These are phyloP conservation scores for Clavelina lepadiformis DNA, from an alignment of 23 tunicate species.

Conservation along the genomic window DNA sequence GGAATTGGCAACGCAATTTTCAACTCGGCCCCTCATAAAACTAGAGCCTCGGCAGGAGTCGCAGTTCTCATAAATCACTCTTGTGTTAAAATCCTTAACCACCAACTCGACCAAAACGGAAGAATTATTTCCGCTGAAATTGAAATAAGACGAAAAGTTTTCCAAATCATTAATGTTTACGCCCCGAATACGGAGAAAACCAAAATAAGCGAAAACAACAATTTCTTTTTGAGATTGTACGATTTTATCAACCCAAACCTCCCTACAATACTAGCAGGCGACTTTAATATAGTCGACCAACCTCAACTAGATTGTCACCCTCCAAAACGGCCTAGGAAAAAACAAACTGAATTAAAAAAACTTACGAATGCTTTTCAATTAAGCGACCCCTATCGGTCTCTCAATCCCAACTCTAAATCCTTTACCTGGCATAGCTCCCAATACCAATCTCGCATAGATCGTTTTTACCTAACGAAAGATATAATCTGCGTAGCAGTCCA, in stretches of 20 bases:
- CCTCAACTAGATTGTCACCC: conserved; percentile 1
- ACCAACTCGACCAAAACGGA: background rate
- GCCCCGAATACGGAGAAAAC: background rate
- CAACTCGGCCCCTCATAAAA: background rate
- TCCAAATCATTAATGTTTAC: conserved; percentile 3
- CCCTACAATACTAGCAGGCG: background rate
- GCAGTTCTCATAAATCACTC: background rate
- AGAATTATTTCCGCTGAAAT: conserved; percentile 1
- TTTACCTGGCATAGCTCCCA: background rate
- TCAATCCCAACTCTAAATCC: background rate
- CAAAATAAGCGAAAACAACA: background rate
- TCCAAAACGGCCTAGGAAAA: background rate
- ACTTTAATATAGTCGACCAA: no score
- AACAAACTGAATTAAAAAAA: background rate
- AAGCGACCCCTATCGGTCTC: background rate
- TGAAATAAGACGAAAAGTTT: background rate
- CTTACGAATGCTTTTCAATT: background rate
- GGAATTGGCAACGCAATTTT: background rate
- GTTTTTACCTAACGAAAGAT: background rate
- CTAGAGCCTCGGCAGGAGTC: conserved; percentile 1
- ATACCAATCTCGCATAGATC: conserved; percentile 1
- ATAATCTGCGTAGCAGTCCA: background rate
- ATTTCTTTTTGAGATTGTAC: background rate
- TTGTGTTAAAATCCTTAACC: background rate
- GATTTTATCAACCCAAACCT: background rate